Conservation (phyloP, 2,797 vertebrate species). For the Rhadinocentrus ornatus region DNA sequence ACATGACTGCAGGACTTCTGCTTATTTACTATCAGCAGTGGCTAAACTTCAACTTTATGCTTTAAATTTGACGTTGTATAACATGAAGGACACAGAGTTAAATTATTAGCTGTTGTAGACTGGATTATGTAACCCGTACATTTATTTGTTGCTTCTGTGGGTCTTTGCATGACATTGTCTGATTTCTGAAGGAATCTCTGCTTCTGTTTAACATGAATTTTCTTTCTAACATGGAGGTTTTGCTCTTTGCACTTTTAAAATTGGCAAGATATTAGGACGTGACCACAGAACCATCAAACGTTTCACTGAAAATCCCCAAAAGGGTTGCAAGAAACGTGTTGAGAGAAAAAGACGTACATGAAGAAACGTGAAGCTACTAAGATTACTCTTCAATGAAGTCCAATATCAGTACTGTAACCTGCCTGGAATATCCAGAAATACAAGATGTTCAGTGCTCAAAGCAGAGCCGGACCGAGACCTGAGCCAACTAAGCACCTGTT, state of each 20-base stretch:
- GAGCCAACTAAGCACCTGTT: no score
- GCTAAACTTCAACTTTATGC: neutral
- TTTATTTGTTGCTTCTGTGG: no score
- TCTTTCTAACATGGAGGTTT: no score
- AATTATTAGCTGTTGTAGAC: neutral
- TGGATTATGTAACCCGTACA: neutral
- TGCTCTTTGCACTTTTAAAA: no score
- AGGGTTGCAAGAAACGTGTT: neutral
- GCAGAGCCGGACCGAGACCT: no score
- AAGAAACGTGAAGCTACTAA: no score
- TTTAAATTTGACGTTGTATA: neutral
- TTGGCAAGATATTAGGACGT: neutral
- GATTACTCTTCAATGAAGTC: no score
- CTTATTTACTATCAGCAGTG: constrained; percentile 18
- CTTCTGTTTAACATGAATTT: no score
- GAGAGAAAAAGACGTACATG: neutral
- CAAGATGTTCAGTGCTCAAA: no score
- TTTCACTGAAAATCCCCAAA: neutral
- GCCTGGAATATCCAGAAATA: no score
- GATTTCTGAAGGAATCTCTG: no score
- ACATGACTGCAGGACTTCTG: neutral
- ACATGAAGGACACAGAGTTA: neutral
- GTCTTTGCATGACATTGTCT: no score
- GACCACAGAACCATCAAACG: neutral
- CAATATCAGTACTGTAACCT: neutral